Percentiles rank a stretch among this genome's conserved stretches.
phyloP scores from a whole-genome alignment of 2,113 vertebrate genomes.

The Empidonax traillii region DNA sequence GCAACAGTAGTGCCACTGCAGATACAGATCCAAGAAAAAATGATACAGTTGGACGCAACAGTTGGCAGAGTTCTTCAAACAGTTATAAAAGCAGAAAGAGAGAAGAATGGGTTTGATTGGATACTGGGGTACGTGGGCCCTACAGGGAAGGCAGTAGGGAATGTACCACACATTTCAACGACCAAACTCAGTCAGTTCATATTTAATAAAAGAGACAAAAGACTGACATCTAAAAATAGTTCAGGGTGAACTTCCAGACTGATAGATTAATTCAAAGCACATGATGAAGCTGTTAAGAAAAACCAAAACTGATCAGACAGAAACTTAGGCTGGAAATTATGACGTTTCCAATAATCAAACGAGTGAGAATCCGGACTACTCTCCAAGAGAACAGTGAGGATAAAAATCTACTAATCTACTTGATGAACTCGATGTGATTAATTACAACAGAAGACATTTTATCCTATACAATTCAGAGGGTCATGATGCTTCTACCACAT shows the following conservation, averaged over 20 bases:
- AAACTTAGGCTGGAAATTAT: neutral
- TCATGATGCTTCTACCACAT: neutral
- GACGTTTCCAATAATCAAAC: neutral
- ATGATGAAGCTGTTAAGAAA: neutral
- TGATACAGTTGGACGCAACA: neutral
- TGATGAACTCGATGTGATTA: neutral
- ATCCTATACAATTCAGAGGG: neutral
- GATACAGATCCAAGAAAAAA: neutral
- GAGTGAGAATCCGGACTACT: neutral
- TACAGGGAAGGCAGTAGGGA: accelerated
- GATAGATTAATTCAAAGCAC: neutral
- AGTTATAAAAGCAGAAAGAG: neutral
- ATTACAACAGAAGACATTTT: neutral
- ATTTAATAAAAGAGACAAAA: neutral
- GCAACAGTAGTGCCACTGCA: neutral
- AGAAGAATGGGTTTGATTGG: neutral
- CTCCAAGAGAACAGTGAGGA: neutral
- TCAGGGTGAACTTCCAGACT: neutral
- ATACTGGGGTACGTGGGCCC: neutral
- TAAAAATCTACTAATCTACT: neutral
- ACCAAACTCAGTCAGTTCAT: neutral
- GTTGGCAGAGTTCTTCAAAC: neutral
- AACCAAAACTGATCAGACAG: neutral
- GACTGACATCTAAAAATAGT: neutral
- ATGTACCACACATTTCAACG: neutral